Evolutionary conservation across 2,888 invertebrate species (phyloP), one percentile per base, ranked within the genome.

Genomic region (Xiphydria camelus): DNA sequence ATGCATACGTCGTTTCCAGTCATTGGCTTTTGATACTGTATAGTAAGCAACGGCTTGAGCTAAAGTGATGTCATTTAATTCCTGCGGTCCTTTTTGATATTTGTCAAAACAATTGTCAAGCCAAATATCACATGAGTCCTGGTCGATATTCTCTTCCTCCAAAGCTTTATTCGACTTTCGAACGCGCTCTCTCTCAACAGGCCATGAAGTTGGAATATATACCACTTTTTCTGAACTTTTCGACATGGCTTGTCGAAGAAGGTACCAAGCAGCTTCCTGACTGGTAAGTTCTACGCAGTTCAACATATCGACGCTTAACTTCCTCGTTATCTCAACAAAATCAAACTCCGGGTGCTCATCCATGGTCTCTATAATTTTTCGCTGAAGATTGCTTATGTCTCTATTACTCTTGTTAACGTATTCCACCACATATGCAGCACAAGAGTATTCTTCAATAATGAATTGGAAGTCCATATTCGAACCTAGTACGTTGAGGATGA

Each of bases 211-310:
- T 5, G 43, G 37, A 17, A 43, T 41, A 20, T 25, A 25, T 7
- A 61, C 61, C 44, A 70, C 40, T 34, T 47, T 38, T 40, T 46
- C 34, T 7, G 66, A 68, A n/a, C n/a, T n/a, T n/a, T n/a, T n/a
- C n/a, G n/a, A n/a, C n/a, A n/a, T n/a, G n/a, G n/a, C n/a, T n/a
- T n/a, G n/a, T n/a, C n/a, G n/a, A n/a, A n/a, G n/a, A n/a, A n/a
- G n/a, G n/a, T n/a, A n/a, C n/a, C n/a, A 76, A 32, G 75, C 75
- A 26, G 74, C 71, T 60, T 75, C 73, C 68, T 75, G 74, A 41
- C 57, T 58, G 2, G 62, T 47, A 51, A 75, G 64, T 45, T 72
- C 70, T 17, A 60, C 53, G 19, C 29, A 36, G 43, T 73, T 70
- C 1, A 73, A 47, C 21, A 70, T 35, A 26, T 67, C 34, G 2